Base-by-base conservation (phyloP, 2,888 invertebrate species). In the Scaptomyza parva region DNA sequence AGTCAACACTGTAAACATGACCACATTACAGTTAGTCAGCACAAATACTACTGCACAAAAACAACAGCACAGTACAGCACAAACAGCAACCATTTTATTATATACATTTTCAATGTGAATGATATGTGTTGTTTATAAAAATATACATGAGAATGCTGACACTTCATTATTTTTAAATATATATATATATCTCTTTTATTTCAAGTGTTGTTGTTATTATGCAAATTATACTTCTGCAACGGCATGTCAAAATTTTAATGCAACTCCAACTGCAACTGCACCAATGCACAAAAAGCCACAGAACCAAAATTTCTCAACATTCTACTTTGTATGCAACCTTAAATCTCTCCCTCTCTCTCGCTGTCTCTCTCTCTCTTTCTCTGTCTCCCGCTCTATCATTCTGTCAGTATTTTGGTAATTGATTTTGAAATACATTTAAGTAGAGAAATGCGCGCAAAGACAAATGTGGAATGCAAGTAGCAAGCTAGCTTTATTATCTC, bases 381-480 rank as follows among this genome's bases (percentile, higher is more conserved):
- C 0, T 14, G 20, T 48, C 11, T 8, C 14, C 14, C 14, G n/a
- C n/a, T n/a, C 41, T 45, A 2, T 30, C 39, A 45, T 41, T 45
- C 17, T 62, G 47, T 58, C 33, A 53, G 70, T 63, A 58, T 61
- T 61, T 61, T 59, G 47, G 63, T 79, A 79, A 79, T 79, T 68
- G 83, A 76, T 79, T 82, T 79, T 60, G 65, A 65, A 76, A 60
- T 60, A 43, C 57, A 63, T 66, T 74, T 70, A 50, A 75, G 66
- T 77, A 52, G 54, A 18, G 53, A 37, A 22, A 51, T n/a, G n/a
- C 55, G 53, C 67, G 48, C 40, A 22, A 65, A 35, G 71, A 57
- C 35, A 55, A 52, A 52, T 71, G 37, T 43, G 39, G 35, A 44
- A 55, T 52, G 53, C 17, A 67, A 61, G 17, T 44, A 41, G n/a